Base-by-base conservation (phyloP, 2,113 vertebrate species). In the Poecilia latipinna region DNA sequence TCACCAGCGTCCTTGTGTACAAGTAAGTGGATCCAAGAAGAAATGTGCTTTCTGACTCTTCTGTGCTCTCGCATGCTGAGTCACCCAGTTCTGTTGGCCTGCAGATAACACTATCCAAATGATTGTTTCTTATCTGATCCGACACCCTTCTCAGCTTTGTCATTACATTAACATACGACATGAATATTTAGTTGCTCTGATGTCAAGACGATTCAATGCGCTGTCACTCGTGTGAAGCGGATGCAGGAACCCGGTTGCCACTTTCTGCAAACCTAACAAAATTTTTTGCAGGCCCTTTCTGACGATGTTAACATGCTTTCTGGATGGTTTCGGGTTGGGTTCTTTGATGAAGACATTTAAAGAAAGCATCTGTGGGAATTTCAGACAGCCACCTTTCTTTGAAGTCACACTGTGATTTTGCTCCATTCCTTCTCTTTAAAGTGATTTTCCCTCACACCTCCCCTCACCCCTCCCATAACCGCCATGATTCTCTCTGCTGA, bases 111-210 rank as follows among this genome's bases (percentile, higher is more conserved):
- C 69, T 75, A 78, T 83, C 32, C 63, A 67, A 84, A 72, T 70
- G 75, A 85, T 78, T 61, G 12, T 42, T 48, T 65, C 79, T 88
- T 86, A 90, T 90, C 89, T 88, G 77, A 90, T 83, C 79, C 78
- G 77, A 91, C 83, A 82, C 82, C 7, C 74, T 82, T 93, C 81
- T 78, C 77, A 32, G 78, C 80, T 77, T 42, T 63, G 74, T 86
- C 80, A 24, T 68, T 33, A 60, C 85, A 78, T 88, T 85, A 71
- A 77, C 68, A 39, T 60, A 42, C 67, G 48, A 70, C 84, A n/a
- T 71, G 66, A 61, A 37, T 68, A 29, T 79, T 67, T 62, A 32
- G 28, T 28, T 62, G 66, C 74, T 72, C 67, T 61, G 62, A 54
- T 83, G 71, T 75, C 81, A 72, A 71, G 69, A 65, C 66, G 82